A percentile compares a stretch with the other conserved stretches of the same genome.
Conservation (phyloP, 2,113 vertebrate genomes). For the Platichthys stellatus region DNA sequence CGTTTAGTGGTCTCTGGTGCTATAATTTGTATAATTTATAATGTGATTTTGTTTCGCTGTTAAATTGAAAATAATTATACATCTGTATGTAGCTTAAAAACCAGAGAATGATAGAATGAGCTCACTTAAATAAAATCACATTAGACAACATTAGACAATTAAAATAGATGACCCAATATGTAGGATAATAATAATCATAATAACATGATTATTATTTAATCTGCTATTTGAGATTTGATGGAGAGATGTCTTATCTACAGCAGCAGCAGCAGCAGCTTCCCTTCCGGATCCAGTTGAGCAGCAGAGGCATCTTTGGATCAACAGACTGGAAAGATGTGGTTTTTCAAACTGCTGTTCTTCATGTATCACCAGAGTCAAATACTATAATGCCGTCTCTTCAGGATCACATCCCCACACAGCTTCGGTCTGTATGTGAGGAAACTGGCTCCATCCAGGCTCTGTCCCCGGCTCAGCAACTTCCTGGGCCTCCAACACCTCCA, state of each 20-base stretch:
- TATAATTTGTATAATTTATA: too few species aligned
- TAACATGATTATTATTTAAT: too few species aligned
- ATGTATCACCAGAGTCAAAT: conserved; percentile 3
- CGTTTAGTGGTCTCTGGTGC: not conserved
- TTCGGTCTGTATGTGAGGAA: conserved; percentile 1
- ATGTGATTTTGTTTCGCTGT: too few species aligned
- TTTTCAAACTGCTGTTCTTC: not conserved
- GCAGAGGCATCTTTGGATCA: not conserved
- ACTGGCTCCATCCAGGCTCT: not conserved
- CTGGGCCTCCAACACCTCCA: not conserved
- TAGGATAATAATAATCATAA: too few species aligned
- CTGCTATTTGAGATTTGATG: too few species aligned
- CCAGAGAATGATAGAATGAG: too few species aligned
- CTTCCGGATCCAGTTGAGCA: not conserved
- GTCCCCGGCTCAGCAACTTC: not conserved
- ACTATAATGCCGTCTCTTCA: not conserved
- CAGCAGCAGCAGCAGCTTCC: not conserved
- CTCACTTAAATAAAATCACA: too few species aligned
- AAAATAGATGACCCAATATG: too few species aligned
- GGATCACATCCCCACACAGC: not conserved
- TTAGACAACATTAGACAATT: too few species aligned
- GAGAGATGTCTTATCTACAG: too few species aligned
- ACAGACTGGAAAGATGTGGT: not conserved
- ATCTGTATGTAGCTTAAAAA: too few species aligned
- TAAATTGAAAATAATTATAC: too few species aligned